A percentile compares a stretch with the other conserved stretches of the same genome.
These are phyloP conservation scores for Thalassophryne amazonica DNA, from an alignment of 2,797 vertebrate genomes.

Conservation along the genomic window DNA sequence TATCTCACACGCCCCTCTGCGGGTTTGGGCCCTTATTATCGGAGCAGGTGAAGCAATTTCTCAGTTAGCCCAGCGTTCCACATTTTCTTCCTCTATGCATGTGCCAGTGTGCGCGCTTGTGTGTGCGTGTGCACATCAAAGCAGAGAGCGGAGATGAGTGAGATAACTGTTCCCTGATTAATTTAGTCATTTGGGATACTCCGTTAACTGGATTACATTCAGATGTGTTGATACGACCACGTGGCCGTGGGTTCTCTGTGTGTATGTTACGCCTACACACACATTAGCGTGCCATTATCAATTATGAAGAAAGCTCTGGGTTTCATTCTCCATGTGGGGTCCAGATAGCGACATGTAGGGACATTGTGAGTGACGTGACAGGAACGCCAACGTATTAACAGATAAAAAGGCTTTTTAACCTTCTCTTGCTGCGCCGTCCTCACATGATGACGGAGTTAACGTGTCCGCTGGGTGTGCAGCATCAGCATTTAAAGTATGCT, in stretches of 20 bases:
- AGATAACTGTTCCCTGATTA: conserved; percentile 79
- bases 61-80: conserved; percentile 91
- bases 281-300: too few species aligned
- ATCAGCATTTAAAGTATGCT: too few species aligned
- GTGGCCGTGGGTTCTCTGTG: conserved; percentile 66
- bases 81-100: conserved; percentile 52
- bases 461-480: too few species aligned
- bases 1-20: conserved; percentile 91
- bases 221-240: conserved; percentile 74
- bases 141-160: conserved; percentile 71
- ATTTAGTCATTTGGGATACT: conserved; percentile 81
- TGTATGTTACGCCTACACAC: too few species aligned
- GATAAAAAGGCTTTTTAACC: too few species aligned
- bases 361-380: too few species aligned
- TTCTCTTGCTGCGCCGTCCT: too few species aligned
- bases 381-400: too few species aligned
- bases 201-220: conserved; percentile 80
- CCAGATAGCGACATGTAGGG: too few species aligned
- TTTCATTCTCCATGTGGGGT: too few species aligned
- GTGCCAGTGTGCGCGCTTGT: conserved; percentile 57
- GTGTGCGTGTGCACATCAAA: conserved; percentile 86
- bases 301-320: too few species aligned
- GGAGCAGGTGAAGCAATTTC: conserved; percentile 93
- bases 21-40: conserved; percentile 93
- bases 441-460: too few species aligned